These are phyloP conservation scores for Lepidonotus clava DNA, from an alignment of 2,888 invertebrate genomes.

Conservation along the genomic window DNA sequence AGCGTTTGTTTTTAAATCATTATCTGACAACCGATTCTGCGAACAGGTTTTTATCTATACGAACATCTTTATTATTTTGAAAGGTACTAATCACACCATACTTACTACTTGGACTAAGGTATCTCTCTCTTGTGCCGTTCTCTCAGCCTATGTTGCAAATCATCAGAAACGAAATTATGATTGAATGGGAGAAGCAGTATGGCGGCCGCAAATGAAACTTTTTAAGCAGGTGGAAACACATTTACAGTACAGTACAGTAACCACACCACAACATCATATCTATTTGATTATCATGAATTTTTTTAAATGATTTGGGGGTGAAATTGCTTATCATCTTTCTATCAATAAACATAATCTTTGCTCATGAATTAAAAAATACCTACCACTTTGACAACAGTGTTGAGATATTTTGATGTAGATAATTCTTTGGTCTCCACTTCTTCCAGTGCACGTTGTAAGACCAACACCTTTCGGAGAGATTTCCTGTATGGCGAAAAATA, in stretches of 20 bases:
- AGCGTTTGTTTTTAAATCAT: no score
- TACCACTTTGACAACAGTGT: slow-evolving; percentile 75
- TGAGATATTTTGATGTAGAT: slow-evolving; percentile 74
- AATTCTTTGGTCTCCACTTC: slow-evolving; percentile 75
- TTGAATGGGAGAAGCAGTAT: no score
- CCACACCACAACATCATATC: no score
- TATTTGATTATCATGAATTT: no score
- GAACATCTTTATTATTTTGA: no score
- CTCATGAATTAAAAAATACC: slow-evolving; percentile 1
- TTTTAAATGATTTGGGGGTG: no score
- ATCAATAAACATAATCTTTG: background rate
- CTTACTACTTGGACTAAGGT: slow-evolving; percentile 76
- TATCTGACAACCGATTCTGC: no score
- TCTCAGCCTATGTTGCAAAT: slow-evolving; percentile 71
- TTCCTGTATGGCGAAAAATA: slow-evolving; percentile 65
- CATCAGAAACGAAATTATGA: background rate
- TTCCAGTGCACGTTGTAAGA: slow-evolving; percentile 74
- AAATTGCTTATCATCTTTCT: background rate
- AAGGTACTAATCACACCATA: slow-evolving; percentile 17
- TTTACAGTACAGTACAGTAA: no score
- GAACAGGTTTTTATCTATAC: no score
- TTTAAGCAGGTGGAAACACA: no score
- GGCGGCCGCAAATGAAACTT: no score
- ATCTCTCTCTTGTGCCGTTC: slow-evolving; percentile 76
- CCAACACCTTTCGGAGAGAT: slow-evolving; percentile 72